phyloP scores from a whole-genome alignment of 2,888 invertebrate genomes.

The Leptopilina syphax region DNA sequence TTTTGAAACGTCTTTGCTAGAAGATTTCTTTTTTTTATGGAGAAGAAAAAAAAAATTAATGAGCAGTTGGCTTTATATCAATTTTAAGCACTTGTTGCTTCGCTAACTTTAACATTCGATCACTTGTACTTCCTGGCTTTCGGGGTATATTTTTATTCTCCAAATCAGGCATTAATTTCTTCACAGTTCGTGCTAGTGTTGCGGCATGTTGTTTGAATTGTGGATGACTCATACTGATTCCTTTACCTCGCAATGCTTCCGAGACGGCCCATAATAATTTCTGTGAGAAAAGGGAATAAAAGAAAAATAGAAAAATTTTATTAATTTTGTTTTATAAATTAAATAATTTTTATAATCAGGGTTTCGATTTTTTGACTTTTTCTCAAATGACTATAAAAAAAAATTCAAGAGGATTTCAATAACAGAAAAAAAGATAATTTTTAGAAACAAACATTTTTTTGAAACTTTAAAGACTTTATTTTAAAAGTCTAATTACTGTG shows the following conservation, averaged over 20 bases:
- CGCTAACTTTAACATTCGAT: slow-evolving; percentile 84
- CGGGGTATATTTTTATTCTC: slow-evolving; percentile 75
- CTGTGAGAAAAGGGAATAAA: slow-evolving; percentile 74
- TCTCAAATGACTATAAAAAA: not conserved
- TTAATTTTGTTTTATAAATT: too few relatives aligned
- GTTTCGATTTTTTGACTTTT: not conserved
- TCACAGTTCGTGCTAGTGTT: slow-evolving; percentile 83
- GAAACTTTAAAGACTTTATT: too few relatives aligned
- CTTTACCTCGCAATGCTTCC: slow-evolving; percentile 85
- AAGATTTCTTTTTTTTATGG: not conserved
- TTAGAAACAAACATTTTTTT: too few relatives aligned
- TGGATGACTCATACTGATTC: slow-evolving; percentile 83
- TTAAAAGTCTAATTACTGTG: too few relatives aligned
- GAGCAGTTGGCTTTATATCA: slow-evolving; percentile 61
- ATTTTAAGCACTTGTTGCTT: slow-evolving; percentile 70
- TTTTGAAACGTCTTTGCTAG: slow-evolving; percentile 9
- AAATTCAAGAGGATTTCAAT: not conserved
- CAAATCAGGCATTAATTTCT: slow-evolving; percentile 81
- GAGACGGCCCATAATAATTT: slow-evolving; percentile 91
- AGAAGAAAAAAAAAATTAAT: slow-evolving; percentile 36
- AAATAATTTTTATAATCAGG: too few relatives aligned
- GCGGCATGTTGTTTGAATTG: slow-evolving; percentile 86
- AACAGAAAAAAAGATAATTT: not conserved
- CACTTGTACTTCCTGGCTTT: slow-evolving; percentile 83
- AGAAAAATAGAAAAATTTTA: too few relatives aligned